Evolutionary conservation across 2,797 vertebrate species (phyloP).

Genomic region (Karalla daura): DNA sequence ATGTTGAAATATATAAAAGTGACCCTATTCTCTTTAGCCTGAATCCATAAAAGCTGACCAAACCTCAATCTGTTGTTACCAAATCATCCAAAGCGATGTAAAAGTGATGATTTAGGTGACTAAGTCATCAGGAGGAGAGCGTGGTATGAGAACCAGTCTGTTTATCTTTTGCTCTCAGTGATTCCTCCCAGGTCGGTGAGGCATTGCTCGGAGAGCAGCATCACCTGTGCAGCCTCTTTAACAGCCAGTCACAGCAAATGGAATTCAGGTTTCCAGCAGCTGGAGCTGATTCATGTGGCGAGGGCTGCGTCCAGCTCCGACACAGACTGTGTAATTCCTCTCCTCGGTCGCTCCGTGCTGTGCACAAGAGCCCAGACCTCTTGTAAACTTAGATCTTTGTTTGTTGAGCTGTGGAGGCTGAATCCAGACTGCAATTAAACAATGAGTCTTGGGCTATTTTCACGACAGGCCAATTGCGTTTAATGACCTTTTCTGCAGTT

Average conservation of each 20-base stretch:
- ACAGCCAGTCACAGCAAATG: background rate
- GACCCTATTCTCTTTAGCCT: too few relatives aligned
- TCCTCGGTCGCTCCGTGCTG: background rate
- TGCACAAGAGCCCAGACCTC: background rate
- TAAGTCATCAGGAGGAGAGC: too few relatives aligned
- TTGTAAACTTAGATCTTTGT: slow-evolving; percentile 12
- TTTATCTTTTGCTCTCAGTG: background rate
- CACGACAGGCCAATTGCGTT: slow-evolving; percentile 12
- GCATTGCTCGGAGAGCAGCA: background rate
- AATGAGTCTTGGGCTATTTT: slow-evolving; percentile 20
- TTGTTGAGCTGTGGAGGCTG: slow-evolving; percentile 3
- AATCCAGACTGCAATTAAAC: slow-evolving; percentile 34
- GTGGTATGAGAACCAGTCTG: too few relatives aligned
- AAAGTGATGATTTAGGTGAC: too few relatives aligned
- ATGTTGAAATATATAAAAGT: too few relatives aligned
- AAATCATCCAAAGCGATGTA: too few relatives aligned
- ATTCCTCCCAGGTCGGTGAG: too few relatives aligned
- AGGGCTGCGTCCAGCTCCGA: slow-evolving; percentile 26
- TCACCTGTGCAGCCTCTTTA: background rate
- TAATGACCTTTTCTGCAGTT: slow-evolving; percentile 5
- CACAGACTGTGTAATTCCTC: slow-evolving; percentile 33
- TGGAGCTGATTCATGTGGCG: slow-evolving; percentile 21
- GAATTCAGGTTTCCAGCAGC: slow-evolving; percentile 7
- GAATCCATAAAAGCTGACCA: too few relatives aligned
- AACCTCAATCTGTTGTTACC: too few relatives aligned